Base-by-base conservation (phyloP, 2,888 invertebrate species). In the Ectobius pallidus region DNA sequence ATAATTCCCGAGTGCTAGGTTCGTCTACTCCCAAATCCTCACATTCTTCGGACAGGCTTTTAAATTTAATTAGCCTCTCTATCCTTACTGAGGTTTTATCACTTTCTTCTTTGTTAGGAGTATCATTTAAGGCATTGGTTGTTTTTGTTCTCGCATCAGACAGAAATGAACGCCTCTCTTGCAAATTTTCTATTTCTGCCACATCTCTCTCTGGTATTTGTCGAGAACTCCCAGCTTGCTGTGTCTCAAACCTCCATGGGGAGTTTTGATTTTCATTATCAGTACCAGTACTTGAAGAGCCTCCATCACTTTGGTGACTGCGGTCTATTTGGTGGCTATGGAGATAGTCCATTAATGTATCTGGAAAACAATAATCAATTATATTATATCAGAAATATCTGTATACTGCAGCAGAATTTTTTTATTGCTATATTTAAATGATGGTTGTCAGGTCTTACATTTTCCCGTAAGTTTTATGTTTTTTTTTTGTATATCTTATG, bases 1-100 rank as follows among this genome's bases (percentile, higher is more conserved):
- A 92, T 75, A 92, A 82, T 79, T 92, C 92, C 74, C 91, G 91
- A 0, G 92, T 91, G n/a, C 91, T 91, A 0, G 92, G 92, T 58
- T 92, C 92, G 78, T 92, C 92, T 67, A 92, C 92, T 3, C 92
- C 92, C 14, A 92, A 84, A 80, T 92, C 92, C 78, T 92, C 92
- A 81, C 92, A 92, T 81, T 92, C 92, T 80, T 92, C 92, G 0
- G 92, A 91, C 16, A 92, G 82, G 14, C 91, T 91, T 81, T 92
- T 92, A 84, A 92, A 88, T 6, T 88, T 81, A 68, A 85, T 83
- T 49, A 71, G 58, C 32, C 65, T 73, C 63, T 73, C 73, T 20
- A 70, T 25, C 34, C 65, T 63, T n/a, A 44, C 70, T 18, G 69
- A 46, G 32, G 55, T 70, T 44, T 73, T 70, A 20, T 49, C 49